Conservation (phyloP, 64 coral and sea anemone genomes). For the Pachyseris speciosa region DNA sequence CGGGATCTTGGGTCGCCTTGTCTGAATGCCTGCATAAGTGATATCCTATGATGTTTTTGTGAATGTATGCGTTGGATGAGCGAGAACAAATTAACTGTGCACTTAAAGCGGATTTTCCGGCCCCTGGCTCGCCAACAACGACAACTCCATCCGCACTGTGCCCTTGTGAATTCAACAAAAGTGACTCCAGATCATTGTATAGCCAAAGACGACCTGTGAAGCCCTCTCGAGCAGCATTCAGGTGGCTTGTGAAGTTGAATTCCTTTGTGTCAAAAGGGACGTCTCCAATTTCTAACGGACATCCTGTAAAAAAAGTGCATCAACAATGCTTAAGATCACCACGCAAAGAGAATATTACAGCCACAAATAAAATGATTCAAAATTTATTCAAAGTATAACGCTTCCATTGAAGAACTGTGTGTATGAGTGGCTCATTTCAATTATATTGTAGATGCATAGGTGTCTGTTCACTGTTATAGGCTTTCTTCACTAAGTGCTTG, state of each 20-base stretch:
- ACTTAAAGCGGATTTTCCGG: conserved; percentile 64
- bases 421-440: too few species aligned
- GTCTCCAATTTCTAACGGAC: conserved; percentile 29
- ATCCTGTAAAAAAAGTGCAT: conserved; percentile 9
- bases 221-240: conserved; percentile 5
- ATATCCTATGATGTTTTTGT: conserved; percentile 61
- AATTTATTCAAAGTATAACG: too few species aligned
- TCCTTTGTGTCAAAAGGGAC: conserved; percentile 54
- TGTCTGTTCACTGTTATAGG: too few species aligned
- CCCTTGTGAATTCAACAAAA: background rate
- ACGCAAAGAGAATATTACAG: too few species aligned
- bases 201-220: conserved; percentile 67
- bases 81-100: conserved; percentile 69
- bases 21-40: conserved; percentile 67
- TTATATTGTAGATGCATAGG: too few species aligned
- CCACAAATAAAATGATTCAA: too few species aligned
- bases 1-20: conserved; percentile 44
- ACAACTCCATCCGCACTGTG: background rate
- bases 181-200: conserved; percentile 44
- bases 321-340: background rate
- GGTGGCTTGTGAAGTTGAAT: conserved; percentile 52
- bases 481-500: too few species aligned
- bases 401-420: too few species aligned
- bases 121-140: conserved; percentile 53
- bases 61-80: conserved; percentile 48